phyloP scores from a whole-genome alignment of 30 jellyfish, hydroid and myxozoan species.

The Aurelia sp. region DNA sequence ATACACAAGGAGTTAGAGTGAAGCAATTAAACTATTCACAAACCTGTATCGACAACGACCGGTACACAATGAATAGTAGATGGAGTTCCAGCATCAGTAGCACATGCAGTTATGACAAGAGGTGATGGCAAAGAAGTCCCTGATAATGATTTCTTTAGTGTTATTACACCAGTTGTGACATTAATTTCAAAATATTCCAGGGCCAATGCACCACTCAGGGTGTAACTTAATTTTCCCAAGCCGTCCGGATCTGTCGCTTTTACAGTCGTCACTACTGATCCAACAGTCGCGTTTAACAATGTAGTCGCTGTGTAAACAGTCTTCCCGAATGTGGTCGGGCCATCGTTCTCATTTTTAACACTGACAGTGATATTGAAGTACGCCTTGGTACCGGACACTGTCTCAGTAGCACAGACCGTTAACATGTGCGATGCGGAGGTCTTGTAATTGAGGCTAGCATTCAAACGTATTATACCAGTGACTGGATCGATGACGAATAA shows the following conservation, averaged over 20 bases:
- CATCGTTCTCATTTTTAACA: conserved; percentile 72
- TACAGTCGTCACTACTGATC: conserved; percentile 56
- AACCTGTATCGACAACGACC: conserved; percentile 60
- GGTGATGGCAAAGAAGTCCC: conserved; percentile 52
- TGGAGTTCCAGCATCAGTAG: conserved; percentile 75
- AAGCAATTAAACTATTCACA: not conserved
- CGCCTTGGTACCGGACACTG: conserved; percentile 5
- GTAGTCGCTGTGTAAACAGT: conserved; percentile 16
- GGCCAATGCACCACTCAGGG: conserved; percentile 56
- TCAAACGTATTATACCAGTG: conserved; percentile 77
- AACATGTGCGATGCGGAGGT: conserved; percentile 35
- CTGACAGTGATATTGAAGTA: conserved; percentile 56
- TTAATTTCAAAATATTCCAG: conserved; percentile 58
- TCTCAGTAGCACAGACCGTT: conserved; percentile 68
- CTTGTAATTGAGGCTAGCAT: conserved; percentile 39
- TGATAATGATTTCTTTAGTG: conserved; percentile 49
- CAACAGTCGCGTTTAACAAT: conserved; percentile 36
- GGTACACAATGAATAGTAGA: conserved; percentile 79
- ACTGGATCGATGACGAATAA: conserved; percentile 73
- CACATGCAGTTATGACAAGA: conserved; percentile 74
- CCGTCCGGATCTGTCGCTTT: conserved; percentile 90
- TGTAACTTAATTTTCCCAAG: conserved; percentile 61
- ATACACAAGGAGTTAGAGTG: not conserved
- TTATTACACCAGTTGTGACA: conserved; percentile 70
- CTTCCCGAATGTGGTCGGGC: conserved; percentile 63